Base-by-base conservation (phyloP, 2,113 vertebrate species). In the Oryzias celebensis region DNA sequence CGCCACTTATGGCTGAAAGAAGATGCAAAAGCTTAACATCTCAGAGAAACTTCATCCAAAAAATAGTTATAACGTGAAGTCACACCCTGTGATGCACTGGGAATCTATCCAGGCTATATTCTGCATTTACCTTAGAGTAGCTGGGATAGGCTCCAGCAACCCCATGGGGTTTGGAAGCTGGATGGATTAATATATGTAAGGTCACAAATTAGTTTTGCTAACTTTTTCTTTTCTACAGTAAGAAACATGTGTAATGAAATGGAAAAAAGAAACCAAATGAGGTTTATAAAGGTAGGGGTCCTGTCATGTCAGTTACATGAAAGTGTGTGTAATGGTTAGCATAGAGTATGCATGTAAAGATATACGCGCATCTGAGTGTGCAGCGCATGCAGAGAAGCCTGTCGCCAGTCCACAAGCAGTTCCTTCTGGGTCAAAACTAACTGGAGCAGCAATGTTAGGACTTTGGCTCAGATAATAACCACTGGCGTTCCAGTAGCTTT, bases 371-470 rank as follows among this genome's bases (percentile, higher is more conserved):
- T 80, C 62, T 72, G 56, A 77, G 71, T 85, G 59, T 69, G 71
- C 77, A 24, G 52, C 36, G 61, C 68, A 80, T 71, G 65, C 68
- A 82, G 68, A 45, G 49, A 50, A 81, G 85, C 72, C 73, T 24
- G 58, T 79, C 74, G 62, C 65, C 53, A 41, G 58, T 85, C 69
- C 65, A 23, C 67, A 79, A 73, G 71, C 71, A 75, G 54, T 84
- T 85, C 82, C 81, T 90, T 89, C 88, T 88, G 85, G 88, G 87
- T 90, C 87, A 90, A 76, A 89, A 91, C 78, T 90, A 91, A 91
- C 90, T 90, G 89, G 89, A 87, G 80, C 72, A 31, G 79, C 84
- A 85, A 72, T 41, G 75, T 75, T 78, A 62, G 83, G 81, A 85
- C 78, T 88, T 88, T 73, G 74, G 80, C 75, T 88, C 82, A 75